Conservation (phyloP, 64 coral and sea anemone genomes). For the Pocillopora damicornis region DNA sequence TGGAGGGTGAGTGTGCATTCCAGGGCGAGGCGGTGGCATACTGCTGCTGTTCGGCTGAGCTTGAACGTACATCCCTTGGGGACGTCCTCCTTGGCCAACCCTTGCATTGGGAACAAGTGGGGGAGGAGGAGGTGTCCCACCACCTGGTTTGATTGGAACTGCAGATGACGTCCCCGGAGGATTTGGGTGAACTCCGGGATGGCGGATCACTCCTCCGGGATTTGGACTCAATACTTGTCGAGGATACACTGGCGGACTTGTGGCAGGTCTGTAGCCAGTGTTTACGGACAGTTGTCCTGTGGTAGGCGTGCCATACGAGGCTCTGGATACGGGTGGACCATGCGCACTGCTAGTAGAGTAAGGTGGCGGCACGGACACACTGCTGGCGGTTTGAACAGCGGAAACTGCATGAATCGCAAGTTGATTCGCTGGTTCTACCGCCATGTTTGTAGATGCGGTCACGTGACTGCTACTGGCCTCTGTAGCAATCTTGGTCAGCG, state of each 20-base stretch:
- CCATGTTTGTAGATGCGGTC: constrained; percentile 17
- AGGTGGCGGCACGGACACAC: neutral
- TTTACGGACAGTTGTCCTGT: constrained; percentile 13
- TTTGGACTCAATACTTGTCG: constrained; percentile 17
- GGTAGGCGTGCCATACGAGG: constrained; percentile 2
- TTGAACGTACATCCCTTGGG: constrained; percentile 21
- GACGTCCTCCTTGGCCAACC: neutral
- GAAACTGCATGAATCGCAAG: constrained; percentile 31
- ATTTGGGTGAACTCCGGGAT: constrained; percentile 38
- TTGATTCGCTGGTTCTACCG: constrained; percentile 9
- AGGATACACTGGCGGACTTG: constrained; percentile 16
- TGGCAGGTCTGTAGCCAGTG: neutral
- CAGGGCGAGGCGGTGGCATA: constrained; percentile 10
- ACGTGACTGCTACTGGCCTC: constrained; percentile 41
- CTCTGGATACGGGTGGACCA: neutral
- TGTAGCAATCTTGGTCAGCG: constrained; percentile 43
- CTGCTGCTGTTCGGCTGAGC: constrained; percentile 13
- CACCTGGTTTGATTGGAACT: constrained; percentile 47
- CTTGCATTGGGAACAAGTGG: constrained; percentile 31
- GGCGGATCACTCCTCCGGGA: constrained; percentile 15
- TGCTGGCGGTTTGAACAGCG: constrained; percentile 36
- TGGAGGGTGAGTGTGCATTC: neutral
- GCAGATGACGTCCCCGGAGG: constrained; percentile 2
- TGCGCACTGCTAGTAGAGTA: constrained; percentile 11
- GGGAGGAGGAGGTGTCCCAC: constrained; percentile 56